These are phyloP conservation scores for Carassius auratus DNA, from an alignment of 2,113 vertebrate species.

Conservation along the genomic window DNA sequence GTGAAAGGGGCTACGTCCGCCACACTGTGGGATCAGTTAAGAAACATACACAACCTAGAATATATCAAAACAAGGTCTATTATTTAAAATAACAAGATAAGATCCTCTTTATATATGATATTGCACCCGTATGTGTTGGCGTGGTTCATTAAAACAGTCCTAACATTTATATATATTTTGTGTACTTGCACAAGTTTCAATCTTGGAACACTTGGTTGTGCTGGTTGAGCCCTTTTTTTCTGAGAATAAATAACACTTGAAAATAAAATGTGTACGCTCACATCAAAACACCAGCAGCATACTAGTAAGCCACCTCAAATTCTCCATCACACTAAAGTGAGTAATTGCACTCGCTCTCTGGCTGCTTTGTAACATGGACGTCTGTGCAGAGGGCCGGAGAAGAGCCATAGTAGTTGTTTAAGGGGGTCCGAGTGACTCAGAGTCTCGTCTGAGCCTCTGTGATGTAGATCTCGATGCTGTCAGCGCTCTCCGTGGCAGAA, in stretches of 20 bases:
- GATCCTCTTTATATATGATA: constrained; percentile 49
- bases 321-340: neutral
- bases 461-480: constrained; percentile 99
- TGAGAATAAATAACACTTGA: constrained; percentile 50
- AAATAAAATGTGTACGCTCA: constrained; percentile 43
- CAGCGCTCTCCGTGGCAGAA: constrained; percentile 97
- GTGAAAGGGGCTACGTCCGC: constrained; percentile 64
- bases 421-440: constrained; percentile 72
- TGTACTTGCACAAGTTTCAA: constrained; percentile 32
- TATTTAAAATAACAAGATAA: constrained; percentile 49
- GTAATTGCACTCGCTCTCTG: neutral
- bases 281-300: constrained; percentile 33
- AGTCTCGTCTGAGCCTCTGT: constrained; percentile 98
- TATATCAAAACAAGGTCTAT: constrained; percentile 53
- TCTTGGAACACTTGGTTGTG: constrained; percentile 66
- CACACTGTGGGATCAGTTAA: constrained; percentile 19
- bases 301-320: neutral
- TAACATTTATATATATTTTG: constrained; percentile 27
- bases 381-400: constrained; percentile 21
- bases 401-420: constrained; percentile 10
- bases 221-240: constrained; percentile 75
- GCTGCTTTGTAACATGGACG: neutral
- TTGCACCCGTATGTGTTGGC: constrained; percentile 56
- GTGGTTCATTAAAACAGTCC: constrained; percentile 51
- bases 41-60: constrained; percentile 62